phyloP scores from a whole-genome alignment of 2,888 invertebrate species.

The Callimorpha dominula region DNA sequence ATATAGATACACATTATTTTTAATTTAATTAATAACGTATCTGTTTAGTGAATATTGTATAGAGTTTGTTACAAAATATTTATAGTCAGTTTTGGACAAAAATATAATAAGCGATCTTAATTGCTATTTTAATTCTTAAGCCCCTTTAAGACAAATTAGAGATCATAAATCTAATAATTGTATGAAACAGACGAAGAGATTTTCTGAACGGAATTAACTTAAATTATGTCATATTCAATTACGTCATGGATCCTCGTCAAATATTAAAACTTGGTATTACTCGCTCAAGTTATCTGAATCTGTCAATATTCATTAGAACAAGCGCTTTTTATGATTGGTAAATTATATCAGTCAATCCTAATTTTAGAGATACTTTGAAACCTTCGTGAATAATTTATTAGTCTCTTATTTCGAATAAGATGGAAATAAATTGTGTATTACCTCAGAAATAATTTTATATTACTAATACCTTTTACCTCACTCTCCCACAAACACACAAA shows the following conservation, averaged over 20 bases:
- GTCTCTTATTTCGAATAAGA: conserved; percentile 12
- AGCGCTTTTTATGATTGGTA: conserved; percentile 23
- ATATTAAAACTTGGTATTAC: conserved; percentile 39
- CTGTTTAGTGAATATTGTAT: too few species aligned
- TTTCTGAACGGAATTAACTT: conserved; percentile 38
- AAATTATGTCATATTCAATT: conserved; percentile 39
- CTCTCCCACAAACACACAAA: too few species aligned
- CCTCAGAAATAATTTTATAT: not conserved
- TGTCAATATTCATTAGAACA: conserved; percentile 47
- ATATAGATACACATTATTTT: too few species aligned
- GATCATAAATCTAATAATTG: conserved; percentile 8
- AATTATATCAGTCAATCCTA: conserved; percentile 33
- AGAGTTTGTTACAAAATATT: too few species aligned
- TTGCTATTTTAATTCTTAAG: conserved; percentile 5
- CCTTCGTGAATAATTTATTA: conserved; percentile 20
- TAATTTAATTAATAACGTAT: too few species aligned
- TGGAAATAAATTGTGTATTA: not conserved
- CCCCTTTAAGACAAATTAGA: conserved; percentile 6
- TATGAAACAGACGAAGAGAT: conserved; percentile 13
- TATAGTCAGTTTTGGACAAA: not conserved
- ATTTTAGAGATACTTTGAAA: conserved; percentile 24
- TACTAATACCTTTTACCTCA: not conserved
- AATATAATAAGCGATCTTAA: not conserved
- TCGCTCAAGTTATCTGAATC: conserved; percentile 28
- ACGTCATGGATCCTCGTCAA: conserved; percentile 35